These are phyloP conservation scores for Lampris megalopsis DNA, from an alignment of 2,113 vertebrate species.

Conservation along the genomic window DNA sequence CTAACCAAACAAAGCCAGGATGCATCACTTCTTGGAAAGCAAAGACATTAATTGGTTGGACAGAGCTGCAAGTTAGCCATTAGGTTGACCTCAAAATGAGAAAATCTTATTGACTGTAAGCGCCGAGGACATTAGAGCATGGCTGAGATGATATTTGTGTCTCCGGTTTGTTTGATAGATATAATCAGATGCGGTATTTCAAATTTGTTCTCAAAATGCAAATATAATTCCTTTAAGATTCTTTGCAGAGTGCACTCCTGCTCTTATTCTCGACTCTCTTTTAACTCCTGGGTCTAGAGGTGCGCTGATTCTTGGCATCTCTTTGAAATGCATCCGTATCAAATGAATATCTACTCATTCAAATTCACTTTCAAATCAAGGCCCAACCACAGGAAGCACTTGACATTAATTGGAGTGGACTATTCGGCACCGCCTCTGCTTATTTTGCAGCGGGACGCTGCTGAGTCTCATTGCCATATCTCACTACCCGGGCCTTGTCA, in stretches of 20 bases:
- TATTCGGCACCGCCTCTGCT: constrained; percentile 16
- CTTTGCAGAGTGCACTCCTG: no score
- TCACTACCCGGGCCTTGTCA: constrained; percentile 37
- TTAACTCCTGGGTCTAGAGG: no score
- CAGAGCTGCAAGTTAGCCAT: constrained; percentile 49
- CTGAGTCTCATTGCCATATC: constrained; percentile 29
- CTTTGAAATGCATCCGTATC: not conserved
- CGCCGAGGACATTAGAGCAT: constrained; percentile 22
- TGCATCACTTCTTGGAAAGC: constrained; percentile 38
- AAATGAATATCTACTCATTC: not conserved
- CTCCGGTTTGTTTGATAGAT: constrained; percentile 28
- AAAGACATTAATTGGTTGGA: constrained; percentile 52
- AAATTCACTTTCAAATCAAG: constrained; percentile 2
- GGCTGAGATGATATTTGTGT: constrained; percentile 20
- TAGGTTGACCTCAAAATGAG: constrained; percentile 55
- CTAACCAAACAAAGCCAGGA: constrained; percentile 53
- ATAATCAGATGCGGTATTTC: constrained; percentile 10
- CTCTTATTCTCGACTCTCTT: not conserved
- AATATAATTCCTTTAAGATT: not conserved
- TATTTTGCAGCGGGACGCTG: constrained; percentile 18
- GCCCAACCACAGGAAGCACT: constrained; percentile 10
- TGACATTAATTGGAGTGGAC: constrained; percentile 37
- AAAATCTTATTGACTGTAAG: constrained; percentile 38
- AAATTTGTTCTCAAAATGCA: not conserved
- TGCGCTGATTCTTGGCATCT: not conserved